Evolutionary conservation across 2,888 invertebrate species (phyloP), one percentile per base, ranked within the genome.

Genomic region (Nasonovia ribisnigri): DNA sequence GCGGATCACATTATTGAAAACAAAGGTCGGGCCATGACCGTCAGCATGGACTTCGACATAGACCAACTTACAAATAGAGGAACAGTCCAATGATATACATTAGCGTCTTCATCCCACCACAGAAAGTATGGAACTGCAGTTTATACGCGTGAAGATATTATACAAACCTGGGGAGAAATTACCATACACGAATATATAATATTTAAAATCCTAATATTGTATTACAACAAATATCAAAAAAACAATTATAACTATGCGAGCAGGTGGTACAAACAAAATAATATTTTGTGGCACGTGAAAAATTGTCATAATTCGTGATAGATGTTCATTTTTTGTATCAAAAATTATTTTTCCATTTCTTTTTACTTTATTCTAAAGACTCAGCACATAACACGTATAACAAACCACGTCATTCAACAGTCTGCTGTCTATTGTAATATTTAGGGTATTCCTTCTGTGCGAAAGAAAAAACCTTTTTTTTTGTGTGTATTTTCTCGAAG

Each of bases 331-430:
- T 86, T 54, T 4, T 16, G 5, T 84, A 48, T 48, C n/a, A 46
- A 67, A 90, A 36, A 92, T 48, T 42, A 29, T 77, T 26, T 54
- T 60, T 36, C 36, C 24, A 36, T 43, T 92, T 60, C 46, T 60
- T 60, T 46, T 92, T 87, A 84, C 36, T 86, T 91, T 46, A 60
- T 48, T 60, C 36, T 43, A 46, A 46, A 26, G 60, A 92, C 48
- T 36, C 57, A 0, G 48, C 92, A 36, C 16, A 60, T 87, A 60
- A 92, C 46, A 60, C 48, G 36, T 77, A 92, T 36, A 87, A 46
- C 92, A 36, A 92, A 60, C 36, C 84, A 46, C 24, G 92, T 60
- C 92, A 36, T 92, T 87, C 60, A 87, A 60, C 86, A 92, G 92
- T 60, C 57, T 87, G 46, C 16, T 92, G 57, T 92, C 60, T 92